These are phyloP conservation scores for Scelioninae gen. 2 DNA, from an alignment of 2,888 invertebrate genomes.

Conservation along the genomic window DNA sequence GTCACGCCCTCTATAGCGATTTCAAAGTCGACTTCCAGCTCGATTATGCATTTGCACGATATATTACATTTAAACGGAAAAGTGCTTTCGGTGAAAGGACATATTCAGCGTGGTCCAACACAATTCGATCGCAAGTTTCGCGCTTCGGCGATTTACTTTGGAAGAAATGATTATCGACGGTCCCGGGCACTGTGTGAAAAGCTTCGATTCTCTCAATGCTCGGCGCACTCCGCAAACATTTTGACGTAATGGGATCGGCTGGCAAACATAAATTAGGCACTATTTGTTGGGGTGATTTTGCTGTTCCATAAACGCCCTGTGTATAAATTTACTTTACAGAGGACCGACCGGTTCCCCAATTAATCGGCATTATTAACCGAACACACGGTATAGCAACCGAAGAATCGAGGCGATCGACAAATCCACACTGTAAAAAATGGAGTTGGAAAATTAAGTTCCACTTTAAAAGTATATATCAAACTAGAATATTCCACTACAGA, in stretches of 20 bases:
- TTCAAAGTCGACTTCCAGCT: conserved; percentile 18
- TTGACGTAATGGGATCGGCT: conserved; percentile 29
- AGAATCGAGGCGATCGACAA: too few relatives aligned
- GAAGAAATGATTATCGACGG: conserved; percentile 44
- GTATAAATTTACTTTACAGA: too few relatives aligned
- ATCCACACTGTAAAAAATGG: too few relatives aligned
- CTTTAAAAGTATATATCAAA: too few relatives aligned
- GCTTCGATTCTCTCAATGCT: conserved; percentile 41
- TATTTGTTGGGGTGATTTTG: conserved; percentile 8
- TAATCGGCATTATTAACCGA: too few relatives aligned
- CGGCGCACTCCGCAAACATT: conserved; percentile 34
- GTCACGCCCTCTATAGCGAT: conserved; percentile 9
- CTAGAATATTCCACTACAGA: too few relatives aligned
- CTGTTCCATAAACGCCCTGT: background rate
- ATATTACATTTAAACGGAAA: conserved; percentile 51
- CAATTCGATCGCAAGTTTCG: conserved; percentile 49
- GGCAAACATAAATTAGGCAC: conserved; percentile 43
- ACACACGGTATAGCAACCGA: too few relatives aligned
- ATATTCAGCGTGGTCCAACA: conserved; percentile 39
- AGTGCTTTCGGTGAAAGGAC: conserved; percentile 41
- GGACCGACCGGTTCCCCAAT: too few relatives aligned
- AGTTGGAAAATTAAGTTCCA: too few relatives aligned
- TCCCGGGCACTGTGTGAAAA: conserved; percentile 29
- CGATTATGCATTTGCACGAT: conserved; percentile 45
- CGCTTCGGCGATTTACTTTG: conserved; percentile 45